Evolutionary conservation across 2,797 vertebrate species (phyloP), one percentile per base, ranked within the genome.

Genomic region (Sebastes matsubarae): DNA sequence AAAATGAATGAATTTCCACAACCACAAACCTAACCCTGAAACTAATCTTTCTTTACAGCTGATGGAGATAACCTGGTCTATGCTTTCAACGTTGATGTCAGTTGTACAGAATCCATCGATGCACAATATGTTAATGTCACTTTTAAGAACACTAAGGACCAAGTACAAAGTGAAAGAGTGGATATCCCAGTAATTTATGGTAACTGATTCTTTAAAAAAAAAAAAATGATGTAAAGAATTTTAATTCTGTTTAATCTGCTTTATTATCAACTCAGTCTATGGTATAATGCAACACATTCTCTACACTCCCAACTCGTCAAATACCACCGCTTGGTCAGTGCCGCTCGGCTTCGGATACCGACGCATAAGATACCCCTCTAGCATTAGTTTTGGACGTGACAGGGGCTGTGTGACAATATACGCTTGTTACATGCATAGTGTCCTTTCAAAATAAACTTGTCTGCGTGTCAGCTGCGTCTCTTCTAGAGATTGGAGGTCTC

Each of bases 121-220:
- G 0, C 50, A 16, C 79, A 85, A 2, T 30, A 0, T 6, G n/a
- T 89, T 13, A 13, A 0, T 1, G n/a, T 94, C 20, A 50, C 1
- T 2, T 94, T 94, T 80, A 0, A 0, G 60, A 95, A 95, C 68
- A 0, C 0, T 0, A 1, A 0, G 1, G 0, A 0, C 0, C 90
- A 94, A 80, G 0, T 0, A 0, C 83, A 68, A 66, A 27, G 0
- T 3, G 76, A 4, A 29, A 0, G 0, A 5, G 18, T 87, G 73
- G 46, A 70, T 0, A 78, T 95, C 46, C 90, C 91, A 55, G 82
- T 91, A 0, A 52, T 94, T 64, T 80, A 83, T 20, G 83, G 94
- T 94, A 92, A 11, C 7, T 68, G 5, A 34, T 66, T 29, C 1
- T 68, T 25, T 38, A 16, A 20, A 14, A 65, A 38, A 22, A 63